Base-by-base conservation (phyloP, 1,140 invertebrate genomes). In the Drosophila neocordata region DNA sequence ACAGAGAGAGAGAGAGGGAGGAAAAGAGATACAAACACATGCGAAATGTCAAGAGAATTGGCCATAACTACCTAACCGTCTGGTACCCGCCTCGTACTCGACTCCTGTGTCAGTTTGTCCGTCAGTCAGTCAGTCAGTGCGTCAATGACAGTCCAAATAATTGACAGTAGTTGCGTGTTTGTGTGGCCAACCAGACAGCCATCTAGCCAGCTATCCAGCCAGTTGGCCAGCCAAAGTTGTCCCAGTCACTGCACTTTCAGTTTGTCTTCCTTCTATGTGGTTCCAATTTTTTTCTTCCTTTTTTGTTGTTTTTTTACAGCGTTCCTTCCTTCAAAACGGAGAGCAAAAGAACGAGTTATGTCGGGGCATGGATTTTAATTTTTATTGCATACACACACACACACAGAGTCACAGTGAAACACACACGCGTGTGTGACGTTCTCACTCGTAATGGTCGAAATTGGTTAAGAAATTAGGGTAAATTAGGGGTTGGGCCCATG, bases 381-480 rank as follows among this genome's bases (percentile, higher is more conserved):
- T 90, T 90, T 90, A 85, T 90, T 90, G 88, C 89, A 77, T 80
- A 79, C 78, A 56, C 27, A 56, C 27, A 41, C 5, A 41, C 5
- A 44, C 8, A 9, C 41, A 48, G 13, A 34, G 27, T 13, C 27
- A 34, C 53, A 51, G 15, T 2, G 15, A 48, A 13, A 31, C 53
- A 24, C 48, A 55, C 53, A 56, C 53, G 24, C 22, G 5, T 31
- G 52, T 55, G 8, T 34, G 53, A 34, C 31, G 53, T 56, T 56
- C 53, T 56, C 80, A 79, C 66, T 90, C 73, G 75, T 90, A 90
- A 90, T 90, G 83, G 77, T 77, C 76, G 81, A 90, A 90, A 90
- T 90, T 90, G 88, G 88, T 84, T 84, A 88, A 88, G 89, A 90
- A 90, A 90, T 90, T 90, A 90, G 83, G 89, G 80, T 82, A 90